Evolutionary conservation across 2,888 invertebrate species (phyloP), one percentile per base, ranked within the genome.

Genomic region (Uloborus plumipes): DNA sequence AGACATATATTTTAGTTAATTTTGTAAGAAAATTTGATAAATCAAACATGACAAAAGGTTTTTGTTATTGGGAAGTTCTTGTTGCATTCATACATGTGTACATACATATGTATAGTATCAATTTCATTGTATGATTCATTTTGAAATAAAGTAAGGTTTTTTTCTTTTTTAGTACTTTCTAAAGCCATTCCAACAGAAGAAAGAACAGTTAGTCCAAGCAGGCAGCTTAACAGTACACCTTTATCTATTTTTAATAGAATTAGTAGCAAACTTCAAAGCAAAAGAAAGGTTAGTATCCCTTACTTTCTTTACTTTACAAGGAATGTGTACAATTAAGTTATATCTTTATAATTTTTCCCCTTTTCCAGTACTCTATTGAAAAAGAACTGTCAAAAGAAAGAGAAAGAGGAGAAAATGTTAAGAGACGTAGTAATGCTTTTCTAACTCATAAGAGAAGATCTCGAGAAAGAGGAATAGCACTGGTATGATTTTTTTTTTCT

Each of bases 291-390:
- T 31, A 67, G 75, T n/a, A 14, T 22, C 7, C 15, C 13, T 47
- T 47, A 31, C 39, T 26, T 22, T 39, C 31, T 47, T 64, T 64
- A 9, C 18, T 69, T 47, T 20, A 15, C 22, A 64, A n/a, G 6
- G 18, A 64, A 39, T 47, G 26, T 26, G 2, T 3, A 26, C 26
- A 26, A 26, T 22, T 47, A 39, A 11, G n/a, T 64, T 16, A 22
- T 39, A 26, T 64, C 64, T 64, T 31, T 62, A 62, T 13, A 9
- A 9, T 20, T 62, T 26, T 14, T 3, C 50, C 11, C 16, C 11
- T 53, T 62, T 75, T 81, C 2, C 18, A 84, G 84, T 80, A 84
- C 64, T 84, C 84, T 18, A 47, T 84, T 61, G 84, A 84, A 70
- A 80, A 73, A 53, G 84, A 84, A 64, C 22, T 72, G 14, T 61